Conservation (phyloP, 2,113 vertebrate genomes). For the Salvator merianae region DNA sequence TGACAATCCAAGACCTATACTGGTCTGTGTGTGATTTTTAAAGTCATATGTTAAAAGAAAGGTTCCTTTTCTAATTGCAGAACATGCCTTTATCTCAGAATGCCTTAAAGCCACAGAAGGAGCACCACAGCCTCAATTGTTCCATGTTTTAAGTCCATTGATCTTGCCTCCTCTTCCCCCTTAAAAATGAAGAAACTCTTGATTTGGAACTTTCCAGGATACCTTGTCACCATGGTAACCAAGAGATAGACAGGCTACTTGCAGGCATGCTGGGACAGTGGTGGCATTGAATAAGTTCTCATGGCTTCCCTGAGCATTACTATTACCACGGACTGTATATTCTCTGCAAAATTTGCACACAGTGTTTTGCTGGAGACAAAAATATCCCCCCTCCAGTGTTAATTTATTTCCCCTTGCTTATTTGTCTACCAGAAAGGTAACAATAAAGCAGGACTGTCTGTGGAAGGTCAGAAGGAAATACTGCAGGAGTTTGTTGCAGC, state of each 20-base stretch:
- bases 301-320: neutral
- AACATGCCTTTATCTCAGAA: neutral
- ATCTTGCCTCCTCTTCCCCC: neutral
- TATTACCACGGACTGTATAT: neutral
- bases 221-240: slow-evolving; percentile 16
- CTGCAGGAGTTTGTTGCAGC: too few species aligned
- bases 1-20: neutral
- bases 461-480: too few species aligned
- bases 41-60: neutral
- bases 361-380: neutral
- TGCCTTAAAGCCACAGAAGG: neutral
- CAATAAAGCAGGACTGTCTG: too few species aligned
- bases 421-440: too few species aligned
- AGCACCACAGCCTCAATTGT: neutral
- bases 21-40: neutral
- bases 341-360: neutral
- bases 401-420: too few species aligned
- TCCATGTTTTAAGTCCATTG: neutral
- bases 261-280: neutral
- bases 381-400: too few species aligned
- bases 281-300: neutral
- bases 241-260: neutral
- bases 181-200: neutral
- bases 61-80: neutral
- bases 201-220: neutral